Base-by-base conservation (phyloP, 2,888 invertebrate genomes). In the Entomobrya multifasciata region DNA sequence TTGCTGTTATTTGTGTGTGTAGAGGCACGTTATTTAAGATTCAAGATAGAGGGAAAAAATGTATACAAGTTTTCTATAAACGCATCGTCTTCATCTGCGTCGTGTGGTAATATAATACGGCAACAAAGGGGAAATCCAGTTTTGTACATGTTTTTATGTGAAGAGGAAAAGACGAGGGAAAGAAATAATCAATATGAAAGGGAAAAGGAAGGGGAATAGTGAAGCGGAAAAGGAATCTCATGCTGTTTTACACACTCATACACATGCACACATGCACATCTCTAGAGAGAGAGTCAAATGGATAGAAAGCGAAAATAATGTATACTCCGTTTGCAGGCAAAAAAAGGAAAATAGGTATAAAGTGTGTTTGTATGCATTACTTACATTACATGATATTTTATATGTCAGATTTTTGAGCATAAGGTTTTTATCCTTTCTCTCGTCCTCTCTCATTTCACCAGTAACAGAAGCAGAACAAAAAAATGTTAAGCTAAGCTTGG, bases 101-200 rank as follows among this genome's bases (percentile, higher is more conserved):
- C 49, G 17, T 6, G 49, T 44, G 44, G 72, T 72, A 72, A 72
- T 72, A 72, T 72, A 72, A 72, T 72, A 72, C 72, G 49, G 72
- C 72, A 72, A 72, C 72, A 72, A 72, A 72, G 49, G 72, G 72
- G 49, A 72, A 72, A 72, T 72, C 72, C 15, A 72, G 72, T 72
- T 79, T 65, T 79, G 22, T 62, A 36, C 44, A 80, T 47, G 62
- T 65, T 65, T 80, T 79, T 80, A 15, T 80, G 36, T 70, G 67
- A 44, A 15, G 47, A 80, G 72, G 72, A 70, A 62, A 85, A 81
- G 60, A 57, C 80, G 60, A 44, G 67, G 78, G 86, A 81, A 77
- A 86, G 83, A 83, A 82, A 84, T 88, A 88, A 88, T 88, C 87
- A 88, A 88, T 88, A 88, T 76, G 60, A 87, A 82, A 81, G 85